Percentiles rank a stretch among this genome's conserved stretches.
These are phyloP conservation scores for Coturnix japonica DNA, from an alignment of 2,113 vertebrate genomes.

Conservation along the genomic window DNA sequence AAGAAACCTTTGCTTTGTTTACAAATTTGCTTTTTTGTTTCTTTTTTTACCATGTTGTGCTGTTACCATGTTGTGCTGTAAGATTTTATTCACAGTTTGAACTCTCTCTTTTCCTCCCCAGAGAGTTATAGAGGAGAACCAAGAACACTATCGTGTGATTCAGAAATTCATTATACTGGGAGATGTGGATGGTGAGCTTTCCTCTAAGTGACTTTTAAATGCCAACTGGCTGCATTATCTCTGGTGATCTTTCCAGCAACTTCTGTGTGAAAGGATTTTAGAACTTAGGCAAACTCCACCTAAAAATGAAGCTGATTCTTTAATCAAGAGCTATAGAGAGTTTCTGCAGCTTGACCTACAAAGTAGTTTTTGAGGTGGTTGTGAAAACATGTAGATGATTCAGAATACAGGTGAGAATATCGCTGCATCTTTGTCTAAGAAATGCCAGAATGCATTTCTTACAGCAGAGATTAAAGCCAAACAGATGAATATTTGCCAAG, in stretches of 20 bases:
- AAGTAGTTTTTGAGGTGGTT: neutral
- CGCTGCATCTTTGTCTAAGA: neutral
- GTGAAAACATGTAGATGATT: neutral
- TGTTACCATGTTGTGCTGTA: neutral
- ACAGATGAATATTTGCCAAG: neutral
- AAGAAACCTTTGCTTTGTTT: slow-evolving; percentile 22
- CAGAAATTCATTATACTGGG: slow-evolving; percentile 95
- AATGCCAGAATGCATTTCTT: neutral
- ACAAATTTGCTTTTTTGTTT: neutral
- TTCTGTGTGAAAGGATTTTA: neutral
- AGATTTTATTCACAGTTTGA: slow-evolving; percentile 42
- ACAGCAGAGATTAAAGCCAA: neutral
- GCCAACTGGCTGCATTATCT: slow-evolving; percentile 5
- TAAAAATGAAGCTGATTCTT: neutral
- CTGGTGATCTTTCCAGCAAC: slow-evolving; percentile 12
- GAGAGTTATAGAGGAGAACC: slow-evolving; percentile 93
- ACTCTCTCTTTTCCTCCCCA: slow-evolving; percentile 67
- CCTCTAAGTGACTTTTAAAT: slow-evolving; percentile 2
- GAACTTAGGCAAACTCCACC: neutral
- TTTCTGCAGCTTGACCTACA: neutral
- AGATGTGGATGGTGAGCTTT: slow-evolving; percentile 90
- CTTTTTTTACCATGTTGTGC: neutral
- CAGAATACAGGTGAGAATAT: neutral
- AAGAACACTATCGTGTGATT: slow-evolving; percentile 93
- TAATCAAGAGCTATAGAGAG: neutral